Conservation (phyloP, 2,888 invertebrate species). For the Drosophila paramelanica region DNA sequence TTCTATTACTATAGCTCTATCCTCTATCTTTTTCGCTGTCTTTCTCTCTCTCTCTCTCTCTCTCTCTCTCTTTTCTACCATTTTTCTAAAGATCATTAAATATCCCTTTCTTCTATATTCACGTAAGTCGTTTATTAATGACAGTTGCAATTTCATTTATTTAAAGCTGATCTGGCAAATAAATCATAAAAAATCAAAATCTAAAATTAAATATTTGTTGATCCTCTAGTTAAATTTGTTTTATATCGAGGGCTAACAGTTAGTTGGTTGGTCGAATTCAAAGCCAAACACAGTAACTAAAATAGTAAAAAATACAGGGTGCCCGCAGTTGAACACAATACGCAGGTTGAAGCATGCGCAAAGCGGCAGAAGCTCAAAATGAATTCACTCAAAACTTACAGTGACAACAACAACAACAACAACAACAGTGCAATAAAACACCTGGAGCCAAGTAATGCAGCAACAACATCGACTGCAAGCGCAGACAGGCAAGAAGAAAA, state of each 20-base stretch:
- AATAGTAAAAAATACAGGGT: conserved; percentile 46
- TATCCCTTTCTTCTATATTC: not conserved
- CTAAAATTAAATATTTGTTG: not conserved
- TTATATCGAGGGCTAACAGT: not conserved
- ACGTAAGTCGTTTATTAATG: not conserved
- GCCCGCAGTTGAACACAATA: conserved; percentile 4
- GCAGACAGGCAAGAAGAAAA: conserved; percentile 17
- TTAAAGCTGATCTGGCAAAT: too few species aligned
- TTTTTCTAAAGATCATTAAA: not conserved
- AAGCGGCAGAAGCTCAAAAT: conserved; percentile 2
- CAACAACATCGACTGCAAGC: conserved; percentile 19
- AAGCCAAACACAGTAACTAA: conserved; percentile 5
- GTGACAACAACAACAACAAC: conserved; percentile 36
- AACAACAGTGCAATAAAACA: conserved; percentile 45
- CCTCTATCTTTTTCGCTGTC: not conserved
- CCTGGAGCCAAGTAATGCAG: conserved; percentile 52
- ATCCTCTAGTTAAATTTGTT: not conserved
- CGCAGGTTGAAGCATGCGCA: conserved; percentile 57
- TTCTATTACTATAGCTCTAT: not conserved
- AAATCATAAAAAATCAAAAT: too few species aligned
- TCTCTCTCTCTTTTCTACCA: not conserved
- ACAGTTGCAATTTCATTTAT: too few species aligned
- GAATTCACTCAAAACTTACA: conserved; percentile 48
- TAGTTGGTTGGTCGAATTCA: not conserved
- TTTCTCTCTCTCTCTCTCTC: not conserved